Percentiles rank a stretch among this genome's conserved stretches.
These are phyloP conservation scores for Helicoverpa assulta DNA, from an alignment of 2,888 invertebrate genomes.

Conservation along the genomic window DNA sequence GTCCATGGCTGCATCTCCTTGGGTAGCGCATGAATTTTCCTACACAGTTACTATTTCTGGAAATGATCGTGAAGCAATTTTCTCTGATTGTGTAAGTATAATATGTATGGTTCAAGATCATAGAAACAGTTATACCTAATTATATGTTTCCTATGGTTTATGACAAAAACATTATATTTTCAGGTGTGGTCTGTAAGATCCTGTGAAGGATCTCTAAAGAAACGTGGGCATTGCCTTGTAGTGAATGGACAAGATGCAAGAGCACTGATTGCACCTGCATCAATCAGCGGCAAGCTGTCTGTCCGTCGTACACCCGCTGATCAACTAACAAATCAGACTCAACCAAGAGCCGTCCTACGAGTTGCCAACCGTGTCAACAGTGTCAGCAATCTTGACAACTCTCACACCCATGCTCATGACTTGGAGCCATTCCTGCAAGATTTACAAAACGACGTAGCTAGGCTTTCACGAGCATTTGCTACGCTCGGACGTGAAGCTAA, in stretches of 20 bases:
- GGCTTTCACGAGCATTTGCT: slow-evolving; percentile 80
- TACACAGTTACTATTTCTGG: slow-evolving; percentile 86
- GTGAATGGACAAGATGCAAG: slow-evolving; percentile 78
- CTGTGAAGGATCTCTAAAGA: slow-evolving; percentile 85
- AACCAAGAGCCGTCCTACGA: slow-evolving; percentile 84
- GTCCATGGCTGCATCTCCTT: slow-evolving; percentile 84
- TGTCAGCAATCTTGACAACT: slow-evolving; percentile 66
- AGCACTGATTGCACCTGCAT: slow-evolving; percentile 74
- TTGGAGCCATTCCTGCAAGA: slow-evolving; percentile 79
- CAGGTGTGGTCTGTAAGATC: slow-evolving; percentile 87
- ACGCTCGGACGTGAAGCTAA: slow-evolving; percentile 79
- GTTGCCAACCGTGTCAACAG: slow-evolving; percentile 81
- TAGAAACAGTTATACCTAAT: not conserved
- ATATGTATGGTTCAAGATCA: not conserved
- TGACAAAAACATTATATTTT: slow-evolving; percentile 8
- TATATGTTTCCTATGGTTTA: not conserved
- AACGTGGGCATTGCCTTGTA: slow-evolving; percentile 80
- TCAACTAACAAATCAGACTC: slow-evolving; percentile 71
- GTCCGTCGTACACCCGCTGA: slow-evolving; percentile 80
- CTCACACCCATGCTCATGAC: slow-evolving; percentile 61
- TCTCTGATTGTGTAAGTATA: slow-evolving; percentile 84
- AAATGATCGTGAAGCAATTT: slow-evolving; percentile 86
- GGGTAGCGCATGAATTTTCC: slow-evolving; percentile 82
- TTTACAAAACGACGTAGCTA: slow-evolving; percentile 79
- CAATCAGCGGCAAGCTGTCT: slow-evolving; percentile 79